Evolutionary conservation across 2,797 vertebrate genomes (phyloP).

Genomic region (Melanotaenia boesemani): DNA sequence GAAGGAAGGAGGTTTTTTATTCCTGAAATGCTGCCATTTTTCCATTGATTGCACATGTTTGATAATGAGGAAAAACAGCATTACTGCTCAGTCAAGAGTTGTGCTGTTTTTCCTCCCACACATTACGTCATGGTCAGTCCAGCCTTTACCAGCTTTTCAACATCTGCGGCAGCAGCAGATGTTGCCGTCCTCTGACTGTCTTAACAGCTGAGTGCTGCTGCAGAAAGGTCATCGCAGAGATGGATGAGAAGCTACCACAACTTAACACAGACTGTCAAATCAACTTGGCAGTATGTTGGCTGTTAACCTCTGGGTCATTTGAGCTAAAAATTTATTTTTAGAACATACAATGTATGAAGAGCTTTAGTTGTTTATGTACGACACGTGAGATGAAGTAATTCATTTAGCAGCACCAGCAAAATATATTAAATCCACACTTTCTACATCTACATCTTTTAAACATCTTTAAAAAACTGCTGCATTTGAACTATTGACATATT

Average conservation of each 20-base stretch:
- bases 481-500: constrained; percentile 15
- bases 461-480: constrained; percentile 5
- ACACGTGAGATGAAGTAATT: not conserved
- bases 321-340: not conserved
- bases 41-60: constrained; percentile 74
- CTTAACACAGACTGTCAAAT: constrained; percentile 47
- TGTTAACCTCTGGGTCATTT: constrained; percentile 43
- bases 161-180: constrained; percentile 73
- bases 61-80: constrained; percentile 65
- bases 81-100: constrained; percentile 49
- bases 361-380: not conserved
- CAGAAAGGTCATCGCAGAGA: constrained; percentile 71
- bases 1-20: constrained; percentile 56
- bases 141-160: constrained; percentile 50
- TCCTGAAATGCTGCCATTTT: constrained; percentile 71
- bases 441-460: not conserved
- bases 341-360: constrained; percentile 4
- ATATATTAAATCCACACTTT: not conserved
- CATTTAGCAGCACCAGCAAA: not conserved
- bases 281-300: constrained; percentile 45
- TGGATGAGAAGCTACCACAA: constrained; percentile 34
- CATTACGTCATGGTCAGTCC: constrained; percentile 61
- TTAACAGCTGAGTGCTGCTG: constrained; percentile 62
- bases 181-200: constrained; percentile 66
- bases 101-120: constrained; percentile 60